phyloP scores from a whole-genome alignment of 1,140 invertebrate species.

The Diachasma alloeum region DNA sequence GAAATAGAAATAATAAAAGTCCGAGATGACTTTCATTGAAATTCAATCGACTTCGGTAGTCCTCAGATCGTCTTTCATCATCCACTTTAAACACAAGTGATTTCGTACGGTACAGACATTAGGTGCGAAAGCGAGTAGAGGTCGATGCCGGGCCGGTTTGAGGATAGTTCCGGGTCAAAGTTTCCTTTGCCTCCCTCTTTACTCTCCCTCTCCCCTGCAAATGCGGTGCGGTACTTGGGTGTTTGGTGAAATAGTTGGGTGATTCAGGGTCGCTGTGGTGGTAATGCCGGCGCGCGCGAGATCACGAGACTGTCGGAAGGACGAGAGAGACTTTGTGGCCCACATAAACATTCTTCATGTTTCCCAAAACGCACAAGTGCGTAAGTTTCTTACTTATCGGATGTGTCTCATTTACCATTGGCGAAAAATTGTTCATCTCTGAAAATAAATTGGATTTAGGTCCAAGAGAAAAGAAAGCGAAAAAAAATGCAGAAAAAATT shows the following conservation, averaged over 20 bases:
- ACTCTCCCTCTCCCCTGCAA: not conserved
- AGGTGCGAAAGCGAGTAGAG: not conserved
- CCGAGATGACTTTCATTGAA: too few relatives aligned
- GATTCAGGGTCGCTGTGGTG: slow-evolving; percentile 42
- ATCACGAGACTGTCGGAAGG: slow-evolving; percentile 44
- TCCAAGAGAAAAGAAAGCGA: too few relatives aligned
- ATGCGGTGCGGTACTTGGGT: slow-evolving; percentile 47
- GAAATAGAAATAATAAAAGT: too few relatives aligned
- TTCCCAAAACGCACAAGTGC: not conserved
- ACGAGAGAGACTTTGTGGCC: slow-evolving; percentile 34
- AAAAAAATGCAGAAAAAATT: too few relatives aligned
- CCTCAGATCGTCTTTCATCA: too few relatives aligned
- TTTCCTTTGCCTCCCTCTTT: slow-evolving; percentile 45
- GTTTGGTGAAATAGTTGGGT: slow-evolving; percentile 56
- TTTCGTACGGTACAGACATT: slow-evolving; percentile 15
- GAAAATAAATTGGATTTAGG: too few relatives aligned
- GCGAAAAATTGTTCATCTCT: too few relatives aligned
- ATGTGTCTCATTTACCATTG: not conserved
- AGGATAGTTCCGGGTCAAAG: slow-evolving; percentile 38
- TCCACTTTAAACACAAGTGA: slow-evolving; percentile 10
- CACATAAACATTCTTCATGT: not conserved
- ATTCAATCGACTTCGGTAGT: too few relatives aligned
- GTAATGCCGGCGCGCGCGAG: slow-evolving; percentile 27
- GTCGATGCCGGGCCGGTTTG: not conserved
- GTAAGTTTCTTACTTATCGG: not conserved